Percentiles rank a stretch among this genome's conserved stretches.
phyloP scores from a whole-genome alignment of 2,797 vertebrate genomes.

The Sebastes trivittatus region DNA sequence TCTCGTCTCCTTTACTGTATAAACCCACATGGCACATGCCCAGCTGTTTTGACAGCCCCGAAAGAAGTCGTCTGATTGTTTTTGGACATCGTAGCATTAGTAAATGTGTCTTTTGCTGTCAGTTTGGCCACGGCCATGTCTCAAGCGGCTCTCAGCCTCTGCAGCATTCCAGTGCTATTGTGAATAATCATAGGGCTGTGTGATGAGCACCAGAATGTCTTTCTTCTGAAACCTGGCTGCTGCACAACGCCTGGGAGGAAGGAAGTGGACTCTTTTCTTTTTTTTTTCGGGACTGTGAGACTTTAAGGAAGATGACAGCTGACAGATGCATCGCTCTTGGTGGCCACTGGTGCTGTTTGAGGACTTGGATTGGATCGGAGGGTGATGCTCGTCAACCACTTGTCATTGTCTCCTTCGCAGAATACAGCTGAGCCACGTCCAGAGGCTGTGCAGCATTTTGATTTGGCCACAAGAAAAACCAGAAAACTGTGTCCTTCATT shows the following conservation, averaged over 20 bases:
- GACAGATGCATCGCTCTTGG: slow-evolving; percentile 69
- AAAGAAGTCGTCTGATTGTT: slow-evolving; percentile 35
- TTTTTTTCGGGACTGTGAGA: background rate
- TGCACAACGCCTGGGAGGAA: slow-evolving; percentile 50
- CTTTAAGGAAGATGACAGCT: slow-evolving; percentile 70
- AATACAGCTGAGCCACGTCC: slow-evolving; percentile 53
- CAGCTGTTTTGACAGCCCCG: slow-evolving; percentile 37
- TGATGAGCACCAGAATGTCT: slow-evolving; percentile 69
- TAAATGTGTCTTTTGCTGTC: slow-evolving; percentile 53
- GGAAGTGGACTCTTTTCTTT: slow-evolving; percentile 56
- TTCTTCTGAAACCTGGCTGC: slow-evolving; percentile 69
- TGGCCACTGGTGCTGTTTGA: slow-evolving; percentile 57
- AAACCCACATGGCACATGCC: slow-evolving; percentile 42
- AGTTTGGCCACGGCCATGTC: slow-evolving; percentile 41
- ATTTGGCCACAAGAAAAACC: slow-evolving; percentile 36
- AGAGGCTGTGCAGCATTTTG: slow-evolving; percentile 21
- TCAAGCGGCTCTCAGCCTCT: slow-evolving; percentile 54
- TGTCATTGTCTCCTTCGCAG: slow-evolving; percentile 49
- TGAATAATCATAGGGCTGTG: slow-evolving; percentile 63
- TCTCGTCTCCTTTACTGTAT: background rate
- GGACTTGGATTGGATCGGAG: slow-evolving; percentile 45
- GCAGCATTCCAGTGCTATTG: slow-evolving; percentile 53
- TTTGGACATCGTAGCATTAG: slow-evolving; percentile 49
- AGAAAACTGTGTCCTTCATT: slow-evolving; percentile 49
- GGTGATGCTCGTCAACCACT: slow-evolving; percentile 54